Evolutionary conservation across 1,140 invertebrate species (phyloP).

Genomic region (Drosophila seguyi): DNA sequence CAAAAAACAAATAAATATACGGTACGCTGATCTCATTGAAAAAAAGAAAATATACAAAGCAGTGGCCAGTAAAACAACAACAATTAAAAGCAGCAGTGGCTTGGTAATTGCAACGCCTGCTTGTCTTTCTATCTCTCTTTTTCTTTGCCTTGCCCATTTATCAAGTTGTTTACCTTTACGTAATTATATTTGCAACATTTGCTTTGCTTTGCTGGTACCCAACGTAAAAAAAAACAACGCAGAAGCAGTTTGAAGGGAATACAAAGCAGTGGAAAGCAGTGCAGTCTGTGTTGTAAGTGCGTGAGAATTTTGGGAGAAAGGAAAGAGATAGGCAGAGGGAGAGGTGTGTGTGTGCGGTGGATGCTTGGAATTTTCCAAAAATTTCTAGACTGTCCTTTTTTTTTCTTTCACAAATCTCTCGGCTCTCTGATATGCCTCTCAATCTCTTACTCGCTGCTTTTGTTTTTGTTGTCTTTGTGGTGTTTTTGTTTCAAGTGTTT

Average conservation of each 20-base stretch:
- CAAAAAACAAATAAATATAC: slow-evolving; percentile 35
- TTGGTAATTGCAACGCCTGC: slow-evolving; percentile 9
- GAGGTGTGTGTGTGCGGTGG: slow-evolving; percentile 30
- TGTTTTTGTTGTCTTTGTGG: slow-evolving; percentile 40
- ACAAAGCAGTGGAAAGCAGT: slow-evolving; percentile 25
- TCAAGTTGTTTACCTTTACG: slow-evolving; percentile 80
- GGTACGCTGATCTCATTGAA: slow-evolving; percentile 78
- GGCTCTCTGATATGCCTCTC: background rate
- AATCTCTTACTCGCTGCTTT: slow-evolving; percentile 24
- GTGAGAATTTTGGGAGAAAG: slow-evolving; percentile 19
- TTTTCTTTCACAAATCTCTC: slow-evolving; percentile 14
- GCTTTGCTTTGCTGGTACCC: background rate
- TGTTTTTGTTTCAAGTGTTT: slow-evolving; percentile 62
- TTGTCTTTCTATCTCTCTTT: slow-evolving; percentile 27
- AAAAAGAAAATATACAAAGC: slow-evolving; percentile 32
- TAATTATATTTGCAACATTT: slow-evolving; percentile 79
- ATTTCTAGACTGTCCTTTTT: slow-evolving; percentile 54
- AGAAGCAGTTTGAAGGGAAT: slow-evolving; percentile 12
- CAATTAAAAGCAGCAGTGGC: slow-evolving; percentile 5
- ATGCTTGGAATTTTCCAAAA: slow-evolving; percentile 82
- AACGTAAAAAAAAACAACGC: slow-evolving; percentile 2
- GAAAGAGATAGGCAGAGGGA: background rate
- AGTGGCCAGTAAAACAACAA: slow-evolving; percentile 47
- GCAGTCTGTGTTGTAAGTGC: slow-evolving; percentile 25
- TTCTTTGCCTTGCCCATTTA: slow-evolving; percentile 52